Evolutionary conservation across 2,888 invertebrate species (phyloP).

Genomic region (Buathra laborator): DNA sequence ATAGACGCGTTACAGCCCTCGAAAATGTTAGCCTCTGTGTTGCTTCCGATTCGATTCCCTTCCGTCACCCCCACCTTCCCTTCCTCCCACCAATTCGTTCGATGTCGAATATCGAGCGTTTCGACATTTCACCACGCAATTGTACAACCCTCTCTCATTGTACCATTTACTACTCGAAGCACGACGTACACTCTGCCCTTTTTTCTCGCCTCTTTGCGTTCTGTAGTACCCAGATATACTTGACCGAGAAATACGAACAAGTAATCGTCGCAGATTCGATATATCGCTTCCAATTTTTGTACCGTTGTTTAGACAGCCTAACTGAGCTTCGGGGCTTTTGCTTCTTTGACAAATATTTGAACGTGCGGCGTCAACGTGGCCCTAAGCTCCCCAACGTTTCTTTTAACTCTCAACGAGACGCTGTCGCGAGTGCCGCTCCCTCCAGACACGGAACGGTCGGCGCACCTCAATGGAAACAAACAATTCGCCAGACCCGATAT

Average conservation of each 20-base stretch:
- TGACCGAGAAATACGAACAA: conserved; percentile 12
- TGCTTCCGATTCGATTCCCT: conserved; percentile 1
- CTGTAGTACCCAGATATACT: conserved; percentile 8
- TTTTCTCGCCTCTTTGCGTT: neutral
- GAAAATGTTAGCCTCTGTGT: conserved; percentile 27
- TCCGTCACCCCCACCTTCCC: conserved; percentile 14
- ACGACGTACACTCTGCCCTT: conserved; percentile 45
- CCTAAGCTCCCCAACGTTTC: conserved; percentile 3
- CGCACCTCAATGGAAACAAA: conserved; percentile 64
- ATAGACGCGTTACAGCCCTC: neutral
- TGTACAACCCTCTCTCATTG: conserved; percentile 22
- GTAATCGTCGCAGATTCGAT: conserved; percentile 9
- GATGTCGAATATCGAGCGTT: conserved; percentile 67
- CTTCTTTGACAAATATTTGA: conserved; percentile 54
- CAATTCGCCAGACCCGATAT: conserved; percentile 33
- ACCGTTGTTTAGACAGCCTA: conserved; percentile 18
- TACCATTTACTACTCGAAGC: conserved; percentile 24
- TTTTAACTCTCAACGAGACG: conserved; percentile 41
- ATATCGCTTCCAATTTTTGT: conserved; percentile 8
- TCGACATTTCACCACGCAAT: conserved; percentile 63
- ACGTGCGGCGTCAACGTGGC: conserved; percentile 25
- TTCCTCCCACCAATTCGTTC: conserved; percentile 45
- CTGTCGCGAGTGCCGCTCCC: conserved; percentile 56
- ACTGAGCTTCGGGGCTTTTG: neutral
- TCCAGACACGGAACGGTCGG: conserved; percentile 56